phyloP scores from a whole-genome alignment of 1,140 invertebrate genomes.

The Drosophila serrata region DNA sequence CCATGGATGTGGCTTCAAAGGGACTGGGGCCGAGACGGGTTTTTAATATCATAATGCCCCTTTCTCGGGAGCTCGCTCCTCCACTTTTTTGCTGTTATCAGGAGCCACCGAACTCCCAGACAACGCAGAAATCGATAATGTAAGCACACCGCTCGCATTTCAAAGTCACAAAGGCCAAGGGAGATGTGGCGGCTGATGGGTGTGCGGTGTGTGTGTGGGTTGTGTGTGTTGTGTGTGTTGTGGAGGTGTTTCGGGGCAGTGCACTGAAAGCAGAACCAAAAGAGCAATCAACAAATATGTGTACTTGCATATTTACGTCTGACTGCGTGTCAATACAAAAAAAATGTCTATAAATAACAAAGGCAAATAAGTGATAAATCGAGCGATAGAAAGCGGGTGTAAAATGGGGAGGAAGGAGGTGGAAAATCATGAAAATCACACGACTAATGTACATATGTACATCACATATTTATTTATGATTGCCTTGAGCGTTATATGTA shows the following conservation, averaged over 20 bases:
- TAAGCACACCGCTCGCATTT: constrained; percentile 25
- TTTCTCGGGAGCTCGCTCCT: constrained; percentile 3
- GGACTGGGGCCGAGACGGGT: background rate
- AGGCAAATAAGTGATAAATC: constrained; percentile 63
- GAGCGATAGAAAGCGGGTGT: constrained; percentile 56
- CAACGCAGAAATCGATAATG: constrained; percentile 35
- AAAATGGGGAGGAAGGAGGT: background rate
- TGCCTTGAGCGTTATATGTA: constrained; percentile 43
- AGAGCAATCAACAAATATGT: constrained; percentile 35
- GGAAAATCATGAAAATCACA: constrained; percentile 60
- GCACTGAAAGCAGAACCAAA: constrained; percentile 18
- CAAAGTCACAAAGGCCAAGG: constrained; percentile 29
- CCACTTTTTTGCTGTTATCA: constrained; percentile 3
- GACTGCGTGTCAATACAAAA: constrained; percentile 25
- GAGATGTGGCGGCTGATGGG: constrained; percentile 3
- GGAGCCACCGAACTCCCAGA: constrained; percentile 13
- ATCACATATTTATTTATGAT: constrained; percentile 65
- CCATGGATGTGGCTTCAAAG: constrained; percentile 11
- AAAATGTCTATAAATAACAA: constrained; percentile 63
- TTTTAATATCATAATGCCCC: constrained; percentile 11
- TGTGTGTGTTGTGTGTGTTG: background rate
- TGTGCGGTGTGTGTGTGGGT: background rate
- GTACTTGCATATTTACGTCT: constrained; percentile 29
- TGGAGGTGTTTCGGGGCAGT: constrained; percentile 5
- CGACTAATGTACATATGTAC: constrained; percentile 64